Conservation (phyloP, 2,888 invertebrate genomes). For the Hyppa rectilinea region DNA sequence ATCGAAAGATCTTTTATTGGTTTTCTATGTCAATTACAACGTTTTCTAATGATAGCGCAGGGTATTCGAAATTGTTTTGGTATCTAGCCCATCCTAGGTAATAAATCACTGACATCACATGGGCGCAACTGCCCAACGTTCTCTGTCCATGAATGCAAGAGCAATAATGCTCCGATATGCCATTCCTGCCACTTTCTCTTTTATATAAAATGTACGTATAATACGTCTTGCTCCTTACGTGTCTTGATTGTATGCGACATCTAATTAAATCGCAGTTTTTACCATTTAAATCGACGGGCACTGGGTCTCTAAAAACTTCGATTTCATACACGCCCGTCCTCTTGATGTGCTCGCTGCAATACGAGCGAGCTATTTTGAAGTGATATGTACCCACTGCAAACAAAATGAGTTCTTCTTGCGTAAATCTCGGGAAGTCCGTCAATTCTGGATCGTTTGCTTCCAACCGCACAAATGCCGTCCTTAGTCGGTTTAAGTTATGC, state of each 20-base stretch:
- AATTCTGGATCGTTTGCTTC: neutral
- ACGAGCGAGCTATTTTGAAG: neutral
- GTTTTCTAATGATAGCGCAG: conserved; percentile 3
- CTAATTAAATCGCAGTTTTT: conserved; percentile 8
- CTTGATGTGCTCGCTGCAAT: conserved; percentile 1
- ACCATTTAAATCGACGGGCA: conserved; percentile 10
- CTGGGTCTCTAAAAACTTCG: conserved; percentile 8
- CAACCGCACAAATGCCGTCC: neutral
- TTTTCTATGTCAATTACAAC: neutral
- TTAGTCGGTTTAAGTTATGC: conserved; percentile 1
- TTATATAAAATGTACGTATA: too few relatives aligned
- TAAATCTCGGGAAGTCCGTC: neutral
- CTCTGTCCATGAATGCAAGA: conserved; percentile 5
- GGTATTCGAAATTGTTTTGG: neutral
- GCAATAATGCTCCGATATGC: neutral
- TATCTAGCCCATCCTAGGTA: conserved; percentile 5
- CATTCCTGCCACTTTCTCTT: neutral
- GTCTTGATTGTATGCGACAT: conserved; percentile 9
- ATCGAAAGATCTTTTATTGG: conserved; percentile 1
- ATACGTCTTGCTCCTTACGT: conserved; percentile 5
- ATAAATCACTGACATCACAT: neutral
- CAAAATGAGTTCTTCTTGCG: neutral
- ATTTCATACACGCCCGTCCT: conserved; percentile 7
- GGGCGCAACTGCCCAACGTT: neutral
- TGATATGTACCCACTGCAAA: conserved; percentile 2